Evolutionary conservation across 2,888 invertebrate genomes (phyloP).

Genomic region (Gastracanthus pulcherrimus): DNA sequence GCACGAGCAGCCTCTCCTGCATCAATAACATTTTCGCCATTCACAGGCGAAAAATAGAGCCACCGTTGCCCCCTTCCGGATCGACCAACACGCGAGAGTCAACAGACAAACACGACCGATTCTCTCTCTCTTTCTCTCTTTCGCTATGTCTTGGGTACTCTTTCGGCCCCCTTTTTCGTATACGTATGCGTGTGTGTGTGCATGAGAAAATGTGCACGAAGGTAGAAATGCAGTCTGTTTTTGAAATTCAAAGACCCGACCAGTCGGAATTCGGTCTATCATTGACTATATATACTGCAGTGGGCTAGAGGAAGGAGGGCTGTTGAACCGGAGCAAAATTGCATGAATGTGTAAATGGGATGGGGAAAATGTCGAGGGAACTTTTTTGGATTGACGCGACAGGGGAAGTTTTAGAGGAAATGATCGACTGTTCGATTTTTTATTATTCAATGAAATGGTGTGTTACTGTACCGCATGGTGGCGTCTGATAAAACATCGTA

Average conservation of each 20-base stretch:
- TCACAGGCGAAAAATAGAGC: slow-evolving; percentile 43
- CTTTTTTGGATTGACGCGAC: not conserved
- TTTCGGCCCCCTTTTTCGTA: no score
- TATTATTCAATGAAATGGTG: no score
- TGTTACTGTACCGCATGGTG: no score
- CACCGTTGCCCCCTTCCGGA: slow-evolving; percentile 18
- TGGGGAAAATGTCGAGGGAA: not conserved
- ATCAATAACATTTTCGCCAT: slow-evolving; percentile 70
- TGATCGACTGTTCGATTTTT: no score
- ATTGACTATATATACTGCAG: no score
- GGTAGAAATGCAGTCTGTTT: no score
- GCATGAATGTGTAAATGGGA: not conserved
- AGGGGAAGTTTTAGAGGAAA: not conserved
- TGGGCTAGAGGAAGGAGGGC: not conserved
- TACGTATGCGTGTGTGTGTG: not conserved
- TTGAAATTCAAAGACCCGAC: slow-evolving; percentile 43
- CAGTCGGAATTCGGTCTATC: slow-evolving; percentile 37
- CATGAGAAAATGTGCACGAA: no score
- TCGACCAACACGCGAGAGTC: slow-evolving; percentile 38
- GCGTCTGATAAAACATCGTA: no score
- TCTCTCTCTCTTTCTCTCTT: not conserved
- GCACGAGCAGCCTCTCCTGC: slow-evolving; percentile 46
- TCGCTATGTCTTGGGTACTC: not conserved
- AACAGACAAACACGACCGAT: slow-evolving; percentile 36
- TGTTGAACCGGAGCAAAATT: slow-evolving; percentile 14